Evolutionary conservation across 2,888 invertebrate genomes (phyloP).

Genomic region (Sipunculus nudus): DNA sequence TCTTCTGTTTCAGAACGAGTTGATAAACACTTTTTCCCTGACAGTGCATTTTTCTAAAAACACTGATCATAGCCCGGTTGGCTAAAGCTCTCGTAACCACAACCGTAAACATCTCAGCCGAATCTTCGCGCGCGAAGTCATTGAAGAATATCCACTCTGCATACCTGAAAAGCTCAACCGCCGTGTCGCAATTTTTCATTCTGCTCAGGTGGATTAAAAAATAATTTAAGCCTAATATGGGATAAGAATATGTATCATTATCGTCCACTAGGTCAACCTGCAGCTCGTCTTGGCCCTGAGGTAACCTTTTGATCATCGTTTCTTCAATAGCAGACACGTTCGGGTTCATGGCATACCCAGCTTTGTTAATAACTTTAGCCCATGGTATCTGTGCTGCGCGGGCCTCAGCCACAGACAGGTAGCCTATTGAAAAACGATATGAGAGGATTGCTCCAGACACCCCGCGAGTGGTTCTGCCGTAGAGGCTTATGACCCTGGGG

Average conservation of each 20-base stretch:
- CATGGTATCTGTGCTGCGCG: slow-evolving; percentile 26
- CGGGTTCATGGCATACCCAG: slow-evolving; percentile 39
- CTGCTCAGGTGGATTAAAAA: slow-evolving; percentile 46
- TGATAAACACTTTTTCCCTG: slow-evolving; percentile 38
- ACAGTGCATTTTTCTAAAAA: slow-evolving; percentile 50
- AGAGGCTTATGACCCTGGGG: neutral
- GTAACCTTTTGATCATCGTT: no score
- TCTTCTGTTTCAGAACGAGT: slow-evolving; percentile 40
- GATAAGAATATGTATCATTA: slow-evolving; percentile 41
- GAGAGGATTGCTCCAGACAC: slow-evolving; percentile 37
- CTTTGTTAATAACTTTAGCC: slow-evolving; percentile 46
- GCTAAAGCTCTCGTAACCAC: slow-evolving; percentile 41
- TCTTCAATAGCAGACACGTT: slow-evolving; percentile 37
- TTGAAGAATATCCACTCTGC: slow-evolving; percentile 34
- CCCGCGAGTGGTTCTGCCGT: slow-evolving; percentile 41
- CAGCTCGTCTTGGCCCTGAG: no score
- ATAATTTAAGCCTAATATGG: slow-evolving; percentile 57
- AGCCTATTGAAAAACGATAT: slow-evolving; percentile 50
- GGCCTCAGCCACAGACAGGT: slow-evolving; percentile 51
- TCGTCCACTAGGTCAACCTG: slow-evolving; percentile 46
- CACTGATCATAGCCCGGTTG: slow-evolving; percentile 24
- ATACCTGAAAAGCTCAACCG: slow-evolving; percentile 48
- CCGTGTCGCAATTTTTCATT: slow-evolving; percentile 45
- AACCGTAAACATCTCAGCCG: no score
- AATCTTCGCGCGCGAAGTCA: no score